Evolutionary conservation across 2,888 invertebrate genomes (phyloP).

Genomic region (Xestoiulus laeticollis): DNA sequence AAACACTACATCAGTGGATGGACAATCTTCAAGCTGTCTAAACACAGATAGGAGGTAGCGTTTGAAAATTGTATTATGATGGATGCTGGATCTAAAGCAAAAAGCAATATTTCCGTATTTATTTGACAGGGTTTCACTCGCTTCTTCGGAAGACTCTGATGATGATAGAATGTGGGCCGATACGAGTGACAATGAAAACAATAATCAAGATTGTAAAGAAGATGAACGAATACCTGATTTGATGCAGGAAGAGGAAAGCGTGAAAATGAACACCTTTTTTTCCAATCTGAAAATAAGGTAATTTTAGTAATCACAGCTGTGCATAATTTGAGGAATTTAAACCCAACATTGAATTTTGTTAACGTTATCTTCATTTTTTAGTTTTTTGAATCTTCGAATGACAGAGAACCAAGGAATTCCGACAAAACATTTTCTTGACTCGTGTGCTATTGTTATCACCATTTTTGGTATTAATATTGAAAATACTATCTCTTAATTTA

Average conservation of each 20-base stretch:
- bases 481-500: not conserved
- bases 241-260: not conserved
- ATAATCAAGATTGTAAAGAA: conserved; percentile 39
- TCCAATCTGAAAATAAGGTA: conserved; percentile 52
- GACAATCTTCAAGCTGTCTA: not conserved
- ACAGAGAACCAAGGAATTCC: conserved; percentile 48
- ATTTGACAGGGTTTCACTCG: not conserved
- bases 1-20: not conserved
- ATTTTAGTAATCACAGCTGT: not conserved
- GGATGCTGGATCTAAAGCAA: too few relatives aligned
- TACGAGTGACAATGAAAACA: conserved; percentile 49
- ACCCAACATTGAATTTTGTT: not conserved
- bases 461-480: conserved; percentile 55
- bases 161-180: conserved; percentile 47
- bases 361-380: not conserved
- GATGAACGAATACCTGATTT: not conserved
- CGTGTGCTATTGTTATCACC: conserved; percentile 50
- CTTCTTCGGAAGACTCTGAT: not conserved
- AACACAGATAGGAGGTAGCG: not conserved
- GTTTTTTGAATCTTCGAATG: conserved; percentile 52
- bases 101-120: not conserved
- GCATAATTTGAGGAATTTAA: not conserved
- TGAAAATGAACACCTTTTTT: conserved; percentile 49
- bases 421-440: conserved; percentile 52
- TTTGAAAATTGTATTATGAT: not conserved